These are phyloP conservation scores for Amblyraja radiata DNA, from an alignment of 2,797 vertebrate species.

Conservation along the genomic window DNA sequence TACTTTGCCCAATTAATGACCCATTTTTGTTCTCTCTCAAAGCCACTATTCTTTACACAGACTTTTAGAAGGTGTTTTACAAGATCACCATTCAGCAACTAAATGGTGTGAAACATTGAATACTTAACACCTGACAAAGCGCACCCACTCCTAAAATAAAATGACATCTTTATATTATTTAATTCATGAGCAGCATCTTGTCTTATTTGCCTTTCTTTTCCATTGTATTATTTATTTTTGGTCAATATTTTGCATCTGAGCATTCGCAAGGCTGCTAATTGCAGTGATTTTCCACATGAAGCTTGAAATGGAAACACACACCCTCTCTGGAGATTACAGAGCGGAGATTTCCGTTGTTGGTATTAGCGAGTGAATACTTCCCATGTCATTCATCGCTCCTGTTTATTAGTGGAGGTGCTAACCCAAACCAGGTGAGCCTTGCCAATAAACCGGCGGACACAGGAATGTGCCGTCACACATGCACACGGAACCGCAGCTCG, in stretches of 20 bases:
- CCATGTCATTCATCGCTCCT: neutral
- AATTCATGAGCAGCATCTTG: neutral
- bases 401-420: neutral
- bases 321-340: neutral
- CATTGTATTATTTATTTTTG: neutral
- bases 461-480: neutral
- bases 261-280: neutral
- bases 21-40: conserved; percentile 58
- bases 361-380: neutral
- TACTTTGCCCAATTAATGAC: conserved; percentile 78
- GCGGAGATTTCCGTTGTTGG: neutral
- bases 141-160: neutral
- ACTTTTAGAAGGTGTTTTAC: conserved; percentile 35
- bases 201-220: neutral
- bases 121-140: conserved; percentile 12
- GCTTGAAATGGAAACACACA: neutral
- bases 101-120: conserved; percentile 16
- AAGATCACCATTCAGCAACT: conserved; percentile 13
- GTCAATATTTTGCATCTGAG: neutral
- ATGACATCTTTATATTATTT: neutral
- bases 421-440: neutral
- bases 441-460: neutral
- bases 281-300: neutral
- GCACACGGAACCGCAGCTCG: neutral
- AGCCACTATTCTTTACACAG: conserved; percentile 57